phyloP scores from a whole-genome alignment of 2,797 vertebrate genomes.

The Acanthurus lineatus region DNA sequence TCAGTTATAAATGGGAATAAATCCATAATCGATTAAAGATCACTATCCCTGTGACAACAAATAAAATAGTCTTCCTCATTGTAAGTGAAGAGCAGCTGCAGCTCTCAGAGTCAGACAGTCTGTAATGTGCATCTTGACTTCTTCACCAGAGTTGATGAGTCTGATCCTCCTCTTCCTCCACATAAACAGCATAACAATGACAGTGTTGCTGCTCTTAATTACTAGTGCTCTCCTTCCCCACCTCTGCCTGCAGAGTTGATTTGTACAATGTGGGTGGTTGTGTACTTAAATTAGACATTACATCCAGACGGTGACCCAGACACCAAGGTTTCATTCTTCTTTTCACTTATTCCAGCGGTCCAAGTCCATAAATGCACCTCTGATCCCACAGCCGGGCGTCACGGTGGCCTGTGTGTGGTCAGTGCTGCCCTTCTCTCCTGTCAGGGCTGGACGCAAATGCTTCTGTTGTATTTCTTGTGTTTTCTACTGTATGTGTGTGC shows the following conservation, averaged over 20 bases:
- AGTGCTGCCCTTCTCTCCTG: slow-evolving; percentile 27
- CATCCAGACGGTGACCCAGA: slow-evolving; percentile 52
- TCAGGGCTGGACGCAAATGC: slow-evolving; percentile 32
- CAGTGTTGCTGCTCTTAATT: slow-evolving; percentile 7
- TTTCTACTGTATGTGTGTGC: slow-evolving; percentile 31
- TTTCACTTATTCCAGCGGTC: slow-evolving; percentile 17
- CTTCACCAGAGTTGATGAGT: background rate
- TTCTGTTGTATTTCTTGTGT: slow-evolving; percentile 50
- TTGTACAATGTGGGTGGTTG: slow-evolving; percentile 15
- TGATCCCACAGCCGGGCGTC: slow-evolving; percentile 11
- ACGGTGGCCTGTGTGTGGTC: slow-evolving; percentile 50
- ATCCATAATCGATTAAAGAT: no score
- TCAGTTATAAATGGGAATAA: no score
- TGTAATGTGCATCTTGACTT: background rate
- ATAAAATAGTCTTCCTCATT: no score
- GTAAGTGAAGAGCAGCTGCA: no score
- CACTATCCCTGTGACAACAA: no score
- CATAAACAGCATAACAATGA: slow-evolving; percentile 21
- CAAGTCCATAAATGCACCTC: slow-evolving; percentile 20
- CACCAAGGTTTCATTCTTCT: slow-evolving; percentile 30
- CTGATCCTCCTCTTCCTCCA: slow-evolving; percentile 4
- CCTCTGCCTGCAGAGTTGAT: slow-evolving; percentile 27
- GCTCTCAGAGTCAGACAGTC: no score
- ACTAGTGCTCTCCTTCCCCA: slow-evolving; percentile 3
- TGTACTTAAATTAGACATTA: slow-evolving; percentile 34